phyloP scores from a whole-genome alignment of 2,888 invertebrate species.

The Aricia artaxerxes region DNA sequence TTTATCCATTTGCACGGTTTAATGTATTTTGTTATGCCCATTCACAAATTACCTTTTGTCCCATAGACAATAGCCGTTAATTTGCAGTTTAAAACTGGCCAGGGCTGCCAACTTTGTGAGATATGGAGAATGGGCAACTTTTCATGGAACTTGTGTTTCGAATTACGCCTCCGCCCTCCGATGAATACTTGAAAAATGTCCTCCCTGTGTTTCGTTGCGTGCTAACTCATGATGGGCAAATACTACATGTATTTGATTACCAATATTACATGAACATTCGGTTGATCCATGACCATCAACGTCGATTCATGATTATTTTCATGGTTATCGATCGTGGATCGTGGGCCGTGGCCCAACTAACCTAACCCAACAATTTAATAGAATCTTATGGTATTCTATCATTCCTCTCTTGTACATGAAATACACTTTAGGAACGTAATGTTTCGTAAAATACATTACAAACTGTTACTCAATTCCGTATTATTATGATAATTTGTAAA shows the following conservation, averaged over 20 bases:
- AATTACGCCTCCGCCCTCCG: not conserved
- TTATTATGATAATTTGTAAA: constrained; percentile 16
- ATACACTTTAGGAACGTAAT: not conserved
- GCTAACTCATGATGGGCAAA: too few species aligned
- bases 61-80: constrained; percentile 29
- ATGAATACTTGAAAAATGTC: too few species aligned
- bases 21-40: constrained; percentile 33
- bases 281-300: too few species aligned
- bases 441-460: not conserved
- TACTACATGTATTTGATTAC: too few species aligned
- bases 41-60: constrained; percentile 33
- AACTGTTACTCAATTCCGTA: not conserved
- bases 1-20: constrained; percentile 32
- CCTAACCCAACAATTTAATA: not conserved
- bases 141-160: not conserved
- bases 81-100: constrained; percentile 12
- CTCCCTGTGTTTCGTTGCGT: too few species aligned
- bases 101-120: not conserved
- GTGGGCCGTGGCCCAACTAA: too few species aligned
- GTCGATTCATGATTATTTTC: too few species aligned
- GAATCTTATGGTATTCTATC: not conserved
- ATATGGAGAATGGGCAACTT: not conserved
- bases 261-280: too few species aligned
- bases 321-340: too few species aligned
- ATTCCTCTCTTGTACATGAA: not conserved